A percentile compares a stretch with the other conserved stretches of the same genome.
phyloP scores from a whole-genome alignment of 2,888 invertebrate genomes.

The Drosophila sordidula region DNA sequence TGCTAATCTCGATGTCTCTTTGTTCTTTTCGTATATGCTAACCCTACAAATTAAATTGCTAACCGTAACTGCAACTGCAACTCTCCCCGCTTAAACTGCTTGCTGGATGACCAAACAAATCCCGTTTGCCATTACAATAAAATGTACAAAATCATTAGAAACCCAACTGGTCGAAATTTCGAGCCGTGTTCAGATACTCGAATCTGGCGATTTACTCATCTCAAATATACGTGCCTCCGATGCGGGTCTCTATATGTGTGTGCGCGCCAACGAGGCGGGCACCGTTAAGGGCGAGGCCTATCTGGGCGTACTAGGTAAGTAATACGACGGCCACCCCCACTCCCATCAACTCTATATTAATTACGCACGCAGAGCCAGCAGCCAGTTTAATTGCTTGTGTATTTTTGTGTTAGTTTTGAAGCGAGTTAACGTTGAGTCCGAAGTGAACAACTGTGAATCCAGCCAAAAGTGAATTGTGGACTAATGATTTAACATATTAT shows the following conservation, averaged over 20 bases:
- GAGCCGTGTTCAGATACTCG: slow-evolving; percentile 93
- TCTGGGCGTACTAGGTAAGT: slow-evolving; percentile 92
- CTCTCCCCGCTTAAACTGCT: slow-evolving; percentile 31
- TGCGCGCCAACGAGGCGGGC: slow-evolving; percentile 95
- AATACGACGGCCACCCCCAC: neutral
- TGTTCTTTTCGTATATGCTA: slow-evolving; percentile 49
- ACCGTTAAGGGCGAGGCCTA: slow-evolving; percentile 92
- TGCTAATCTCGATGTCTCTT: slow-evolving; percentile 43
- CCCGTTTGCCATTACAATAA: neutral
- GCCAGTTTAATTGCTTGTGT: slow-evolving; percentile 1
- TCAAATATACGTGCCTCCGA: slow-evolving; percentile 93
- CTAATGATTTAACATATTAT: slow-evolving; percentile 8
- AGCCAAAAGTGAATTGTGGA: neutral
- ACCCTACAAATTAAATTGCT: slow-evolving; percentile 52
- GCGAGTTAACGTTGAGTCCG: neutral
- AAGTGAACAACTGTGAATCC: neutral
- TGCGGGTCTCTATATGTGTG: slow-evolving; percentile 95
- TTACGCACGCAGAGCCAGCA: neutral
- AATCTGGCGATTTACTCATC: slow-evolving; percentile 94
- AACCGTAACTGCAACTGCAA: slow-evolving; percentile 42
- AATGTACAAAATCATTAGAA: slow-evolving; percentile 84
- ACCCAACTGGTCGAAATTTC: slow-evolving; percentile 88
- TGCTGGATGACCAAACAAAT: slow-evolving; percentile 30
- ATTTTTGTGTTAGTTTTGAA: neutral
- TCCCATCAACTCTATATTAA: neutral